Base-by-base conservation (phyloP, 2,113 vertebrate genomes). In the Ochotona curzoniae region DNA sequence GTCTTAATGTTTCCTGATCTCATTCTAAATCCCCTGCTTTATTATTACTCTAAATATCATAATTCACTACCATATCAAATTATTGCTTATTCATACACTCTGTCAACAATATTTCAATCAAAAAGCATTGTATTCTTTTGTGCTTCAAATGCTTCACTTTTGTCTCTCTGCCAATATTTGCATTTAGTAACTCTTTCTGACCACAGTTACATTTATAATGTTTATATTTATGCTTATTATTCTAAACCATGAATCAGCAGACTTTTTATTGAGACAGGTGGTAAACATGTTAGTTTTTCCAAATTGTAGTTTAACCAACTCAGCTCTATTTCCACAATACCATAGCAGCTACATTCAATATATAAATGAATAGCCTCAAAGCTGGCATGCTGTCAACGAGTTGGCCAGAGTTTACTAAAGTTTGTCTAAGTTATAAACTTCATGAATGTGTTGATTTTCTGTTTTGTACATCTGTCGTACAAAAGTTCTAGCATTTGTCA, bases 281-380 rank as follows among this genome's bases (percentile, higher is more conserved):
- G 20, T 76, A 84, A 90, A 64, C 21, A 75, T 85, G 83, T 91
- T 4, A 51, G 51, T 7, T 30, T 88, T 92, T 95, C 9, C 2
- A 92, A 76, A 47, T 3, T 13, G 20, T 32, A n/a, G 17, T 49
- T 92, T 49, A 49, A 23, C 14, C 23, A 66, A 38, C 2, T 74
- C 28, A 87, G 35, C 26, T 67, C 4, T 67, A 9, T 17, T 74
- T 4, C 17, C 73, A 9, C 23, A 60, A 8, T 57, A 5, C 25
- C 49, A 83, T 87, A 88, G 21, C 25, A 95, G 44, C 9, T 28
- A 69, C 13, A 81, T 23, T 71, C 2, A 71, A 61, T 35, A 32
- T 13, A 88, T 44, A 86, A 70, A 61, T 67, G 28, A 63, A 89
- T 91, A 49, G 10, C 92, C 90, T 7, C 60, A 74, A 87, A 89